Evolutionary conservation across 2,113 vertebrate genomes (phyloP), one percentile per base, ranked within the genome.

Genomic region (Prionailurus viverrinus): DNA sequence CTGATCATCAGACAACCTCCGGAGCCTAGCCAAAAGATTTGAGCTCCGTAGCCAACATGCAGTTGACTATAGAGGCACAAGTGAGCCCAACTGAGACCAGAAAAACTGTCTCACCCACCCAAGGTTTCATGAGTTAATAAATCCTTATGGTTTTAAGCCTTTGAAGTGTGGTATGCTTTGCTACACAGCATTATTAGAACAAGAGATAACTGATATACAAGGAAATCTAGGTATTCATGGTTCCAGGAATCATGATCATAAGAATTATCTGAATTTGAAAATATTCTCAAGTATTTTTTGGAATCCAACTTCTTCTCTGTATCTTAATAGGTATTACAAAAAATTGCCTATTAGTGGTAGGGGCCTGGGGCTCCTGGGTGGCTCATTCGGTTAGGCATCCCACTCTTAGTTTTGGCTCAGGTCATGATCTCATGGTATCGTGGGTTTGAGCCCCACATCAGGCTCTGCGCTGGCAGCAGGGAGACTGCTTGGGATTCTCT

Each of bases 201-300:
- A 80, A 91, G 16, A 86, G 16, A 41, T 23, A 80, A 66, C 31
- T 74, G 45, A 89, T 48, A 19, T 18, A 61, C 5, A 36, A 61
- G 25, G 25, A 89, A 89, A 89, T 83, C 45, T 76, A 89, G 79
- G 31, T 48, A 87, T 18, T 31, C 27, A 19, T 73, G 51, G 86
- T 33, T 16, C 31, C 45, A 82, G 36, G 61, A 87, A 53, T 19
- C n/a, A 81, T 55, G 13, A 73, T 27, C 63, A 65, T 11, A 90
- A 78, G n/a, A 89, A 85, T 90, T 68, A 80, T 31, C 19, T 79
- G 71, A 79, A 71, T 61, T 93, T 94, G 51, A 73, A 85, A 76
- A 61, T 23, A 61, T 65, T 65, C 18, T 74, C 7, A 81, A 66
- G 31, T 68, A 51, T 89, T 94, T 91, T 96, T 80, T 65, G 65